Conservation (phyloP, 2,797 vertebrate species). For the Syngnathus acus region DNA sequence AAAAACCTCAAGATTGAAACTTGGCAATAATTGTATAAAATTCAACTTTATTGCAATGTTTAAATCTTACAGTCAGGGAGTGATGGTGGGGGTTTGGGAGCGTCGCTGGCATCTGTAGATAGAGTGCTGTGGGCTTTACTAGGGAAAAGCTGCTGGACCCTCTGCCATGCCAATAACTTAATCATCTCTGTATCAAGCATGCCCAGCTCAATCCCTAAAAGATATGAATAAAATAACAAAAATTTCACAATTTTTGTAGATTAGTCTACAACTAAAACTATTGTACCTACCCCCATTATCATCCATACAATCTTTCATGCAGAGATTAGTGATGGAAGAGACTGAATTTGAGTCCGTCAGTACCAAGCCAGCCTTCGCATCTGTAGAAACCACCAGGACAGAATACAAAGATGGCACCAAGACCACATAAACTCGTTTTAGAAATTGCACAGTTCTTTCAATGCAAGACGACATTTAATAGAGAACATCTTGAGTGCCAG, state of each 20-base stretch:
- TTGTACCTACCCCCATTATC: constrained; percentile 73
- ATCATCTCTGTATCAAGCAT: constrained; percentile 89
- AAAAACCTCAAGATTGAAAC: not conserved
- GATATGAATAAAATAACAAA: constrained; percentile 6
- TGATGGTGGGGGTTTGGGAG: constrained; percentile 61
- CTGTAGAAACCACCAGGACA: constrained; percentile 48
- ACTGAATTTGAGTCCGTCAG: constrained; percentile 71
- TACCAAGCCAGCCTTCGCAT: constrained; percentile 75
- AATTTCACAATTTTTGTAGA: not conserved
- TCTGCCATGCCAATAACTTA: constrained; percentile 94
- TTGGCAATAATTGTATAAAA: not conserved
- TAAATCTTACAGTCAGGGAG: constrained; percentile 70
- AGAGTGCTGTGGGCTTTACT: constrained; percentile 75
- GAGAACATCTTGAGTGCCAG: no score
- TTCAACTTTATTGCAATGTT: not conserved
- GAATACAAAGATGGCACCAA: not conserved
- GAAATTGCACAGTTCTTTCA: not conserved
- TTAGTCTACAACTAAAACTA: not conserved
- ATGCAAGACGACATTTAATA: no score
- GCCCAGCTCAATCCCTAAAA: constrained; percentile 84
- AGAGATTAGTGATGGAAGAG: constrained; percentile 76
- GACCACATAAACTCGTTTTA: not conserved
- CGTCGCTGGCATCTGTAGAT: constrained; percentile 41
- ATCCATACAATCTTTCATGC: constrained; percentile 77
- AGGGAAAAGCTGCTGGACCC: constrained; percentile 96